A percentile compares a stretch with the other conserved stretches of the same genome.
phyloP scores from a whole-genome alignment of 1,140 invertebrate species.

The Temnothorax curvispinosus region DNA sequence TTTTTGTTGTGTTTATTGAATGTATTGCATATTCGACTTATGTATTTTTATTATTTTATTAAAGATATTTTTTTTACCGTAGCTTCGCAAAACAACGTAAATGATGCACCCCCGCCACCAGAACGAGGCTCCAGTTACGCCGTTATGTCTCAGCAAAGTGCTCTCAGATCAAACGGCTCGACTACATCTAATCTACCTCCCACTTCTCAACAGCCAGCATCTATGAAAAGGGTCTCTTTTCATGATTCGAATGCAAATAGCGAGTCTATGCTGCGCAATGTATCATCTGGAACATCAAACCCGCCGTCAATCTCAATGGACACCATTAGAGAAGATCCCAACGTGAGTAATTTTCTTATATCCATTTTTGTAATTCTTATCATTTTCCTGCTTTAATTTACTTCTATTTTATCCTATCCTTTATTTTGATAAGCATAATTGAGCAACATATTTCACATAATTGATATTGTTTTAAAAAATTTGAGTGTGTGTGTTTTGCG shows the following conservation, averaged over 20 bases:
- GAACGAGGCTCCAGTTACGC: constrained; percentile 93
- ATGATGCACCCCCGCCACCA: constrained; percentile 89
- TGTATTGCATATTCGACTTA: neutral
- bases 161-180: constrained; percentile 83
- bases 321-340: constrained; percentile 91
- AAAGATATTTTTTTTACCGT: constrained; percentile 39
- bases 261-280: constrained; percentile 82
- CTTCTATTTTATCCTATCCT: neutral
- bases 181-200: constrained; percentile 82
- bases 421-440: neutral
- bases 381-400: neutral
- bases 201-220: constrained; percentile 76
- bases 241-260: constrained; percentile 89
- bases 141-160: constrained; percentile 90
- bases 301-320: constrained; percentile 86
- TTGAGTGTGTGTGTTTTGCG: neutral
- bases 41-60: constrained; percentile 23
- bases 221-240: constrained; percentile 90
- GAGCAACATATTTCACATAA: neutral
- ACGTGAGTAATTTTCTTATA: constrained; percentile 87
- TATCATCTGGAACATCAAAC: constrained; percentile 74
- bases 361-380: neutral
- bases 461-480: neutral
- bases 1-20: neutral
- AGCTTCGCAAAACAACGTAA: constrained; percentile 81